Base-by-base conservation (phyloP, 1,140 invertebrate species). In the Macrostomum lignano region DNA sequence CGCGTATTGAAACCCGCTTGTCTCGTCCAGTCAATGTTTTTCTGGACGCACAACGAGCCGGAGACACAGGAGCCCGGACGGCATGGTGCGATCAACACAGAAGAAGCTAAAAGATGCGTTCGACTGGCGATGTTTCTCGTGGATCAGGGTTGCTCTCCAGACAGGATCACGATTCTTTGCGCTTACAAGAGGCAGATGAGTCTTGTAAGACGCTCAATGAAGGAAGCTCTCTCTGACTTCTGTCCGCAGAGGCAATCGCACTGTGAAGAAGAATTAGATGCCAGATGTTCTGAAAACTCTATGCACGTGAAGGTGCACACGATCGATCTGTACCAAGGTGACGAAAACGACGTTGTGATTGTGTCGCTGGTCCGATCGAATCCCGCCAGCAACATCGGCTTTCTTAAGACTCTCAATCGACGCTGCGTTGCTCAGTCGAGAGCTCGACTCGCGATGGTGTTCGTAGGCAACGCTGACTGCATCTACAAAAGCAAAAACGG, bases 271-370 rank as follows among this genome's bases (percentile, higher is more conserved):
- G n/a, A n/a, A n/a, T n/a, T n/a, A n/a, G n/a, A n/a, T n/a, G n/a
- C n/a, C n/a, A n/a, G n/a, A n/a, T n/a, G n/a, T n/a, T n/a, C n/a
- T n/a, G n/a, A n/a, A n/a, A n/a, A n/a, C n/a, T n/a, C n/a, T n/a
- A n/a, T n/a, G n/a, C n/a, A n/a, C n/a, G n/a, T n/a, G n/a, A n/a
- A n/a, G n/a, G n/a, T n/a, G n/a, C n/a, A n/a, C n/a, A n/a, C n/a
- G n/a, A n/a, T n/a, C n/a, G n/a, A n/a, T n/a, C n/a, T n/a, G n/a
- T n/a, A n/a, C n/a, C 42, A 44, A 29, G 44, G 44, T 2, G 44
- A 45, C 19, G 44, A 45, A 37, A 45, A 45, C 22, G 38, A 45
- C 25, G 39, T 45, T n/a, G 35, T 45, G 14, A 13, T 45, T 3
- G 10, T 45, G n/a, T 45, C 44, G 6, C 36, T 46, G 4, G 44